These are phyloP conservation scores for Alentia gelatinosa DNA, from an alignment of 2,888 invertebrate species.

Conservation along the genomic window DNA sequence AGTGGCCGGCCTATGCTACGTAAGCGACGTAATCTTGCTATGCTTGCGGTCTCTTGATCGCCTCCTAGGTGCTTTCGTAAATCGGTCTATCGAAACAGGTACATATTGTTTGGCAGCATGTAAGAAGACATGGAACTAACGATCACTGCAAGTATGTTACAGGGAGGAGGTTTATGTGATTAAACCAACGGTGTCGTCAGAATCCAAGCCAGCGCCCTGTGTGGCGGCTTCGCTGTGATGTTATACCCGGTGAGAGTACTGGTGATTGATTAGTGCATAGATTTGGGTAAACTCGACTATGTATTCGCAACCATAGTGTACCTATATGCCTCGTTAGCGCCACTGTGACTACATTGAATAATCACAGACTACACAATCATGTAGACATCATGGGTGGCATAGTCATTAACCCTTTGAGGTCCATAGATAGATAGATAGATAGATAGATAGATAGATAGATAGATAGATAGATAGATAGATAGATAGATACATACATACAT, in stretches of 20 bases:
- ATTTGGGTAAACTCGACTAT: not conserved
- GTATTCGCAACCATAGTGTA: not conserved
- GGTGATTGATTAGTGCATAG: not conserved
- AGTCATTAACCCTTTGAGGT: too few species aligned
- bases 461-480: too few species aligned
- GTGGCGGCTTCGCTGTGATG: not conserved
- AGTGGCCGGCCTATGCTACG: not conserved
- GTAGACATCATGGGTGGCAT: too few species aligned
- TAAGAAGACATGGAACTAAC: not conserved
- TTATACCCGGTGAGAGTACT: too few species aligned
- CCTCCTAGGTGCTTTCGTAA: not conserved
- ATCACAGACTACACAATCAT: too few species aligned
- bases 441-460: too few species aligned
- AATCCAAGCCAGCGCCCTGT: not conserved
- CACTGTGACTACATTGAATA: not conserved
- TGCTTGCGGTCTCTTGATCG: not conserved
- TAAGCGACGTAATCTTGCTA: not conserved
- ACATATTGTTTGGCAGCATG: not conserved
- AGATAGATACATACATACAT: too few species aligned
- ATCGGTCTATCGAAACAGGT: not conserved
- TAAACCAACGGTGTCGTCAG: not conserved
- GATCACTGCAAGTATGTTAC: not conserved
- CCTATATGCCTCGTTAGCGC: not conserved
- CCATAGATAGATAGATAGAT: too few species aligned
- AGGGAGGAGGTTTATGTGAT: not conserved